phyloP scores from a whole-genome alignment of 2,888 invertebrate genomes.

The Noctuana brunneofusca region DNA sequence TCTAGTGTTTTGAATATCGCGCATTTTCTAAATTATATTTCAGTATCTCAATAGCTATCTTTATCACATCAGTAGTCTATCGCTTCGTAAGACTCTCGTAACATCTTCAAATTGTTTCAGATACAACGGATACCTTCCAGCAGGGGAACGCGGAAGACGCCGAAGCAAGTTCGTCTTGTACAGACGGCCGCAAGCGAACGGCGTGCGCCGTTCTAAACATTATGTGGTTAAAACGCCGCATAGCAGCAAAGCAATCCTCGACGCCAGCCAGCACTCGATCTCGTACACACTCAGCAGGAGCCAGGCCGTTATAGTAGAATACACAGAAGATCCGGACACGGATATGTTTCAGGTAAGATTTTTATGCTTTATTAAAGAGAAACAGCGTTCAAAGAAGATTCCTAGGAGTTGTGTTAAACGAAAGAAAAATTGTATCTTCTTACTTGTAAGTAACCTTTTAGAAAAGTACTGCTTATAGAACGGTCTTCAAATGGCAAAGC shows the following conservation, averaged over 20 bases:
- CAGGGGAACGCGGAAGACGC: constrained; percentile 95
- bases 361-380: background rate
- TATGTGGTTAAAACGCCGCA: constrained; percentile 98
- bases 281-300: constrained; percentile 98
- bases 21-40: too few species aligned
- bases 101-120: constrained; percentile 65
- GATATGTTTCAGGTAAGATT: constrained; percentile 98
- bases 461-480: background rate
- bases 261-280: constrained; percentile 97
- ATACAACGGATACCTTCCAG: constrained; percentile 96
- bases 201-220: constrained; percentile 96
- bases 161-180: constrained; percentile 97
- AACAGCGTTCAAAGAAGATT: too few species aligned
- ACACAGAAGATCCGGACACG: constrained; percentile 96
- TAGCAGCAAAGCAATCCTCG: constrained; percentile 96
- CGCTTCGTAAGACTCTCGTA: too few species aligned
- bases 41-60: too few species aligned
- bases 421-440: background rate
- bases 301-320: constrained; percentile 99
- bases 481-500: background rate
- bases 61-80: too few species aligned
- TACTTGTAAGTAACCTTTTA: background rate
- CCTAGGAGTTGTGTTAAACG: too few species aligned
- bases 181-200: constrained; percentile 93
- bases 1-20: too few species aligned